These are phyloP conservation scores for Oxyura jamaicensis DNA, from an alignment of 2,113 vertebrate species.

Conservation along the genomic window DNA sequence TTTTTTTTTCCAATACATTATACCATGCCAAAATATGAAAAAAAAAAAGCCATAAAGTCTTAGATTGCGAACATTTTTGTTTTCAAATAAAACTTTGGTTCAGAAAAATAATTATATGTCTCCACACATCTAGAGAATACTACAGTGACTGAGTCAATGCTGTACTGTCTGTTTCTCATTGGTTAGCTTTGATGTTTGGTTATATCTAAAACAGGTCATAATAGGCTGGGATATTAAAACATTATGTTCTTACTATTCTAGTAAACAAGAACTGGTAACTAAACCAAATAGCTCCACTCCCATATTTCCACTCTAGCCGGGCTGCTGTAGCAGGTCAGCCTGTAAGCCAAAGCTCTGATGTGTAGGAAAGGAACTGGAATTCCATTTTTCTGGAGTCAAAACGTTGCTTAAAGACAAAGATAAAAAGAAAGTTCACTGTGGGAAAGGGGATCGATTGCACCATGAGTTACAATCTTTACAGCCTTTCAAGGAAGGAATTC, in stretches of 20 bases:
- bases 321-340: neutral
- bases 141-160: conserved; percentile 4
- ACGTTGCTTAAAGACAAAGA: neutral
- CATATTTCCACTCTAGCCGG: conserved; percentile 4
- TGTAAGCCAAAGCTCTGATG: neutral
- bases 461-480: neutral
- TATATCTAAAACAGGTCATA: conserved; percentile 62
- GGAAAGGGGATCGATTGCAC: neutral
- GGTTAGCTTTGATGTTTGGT: conserved; percentile 54
- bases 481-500: neutral
- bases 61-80: conserved; percentile 62
- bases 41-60: conserved; percentile 52
- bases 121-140: conserved; percentile 17
- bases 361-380: neutral
- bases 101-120: conserved; percentile 48
- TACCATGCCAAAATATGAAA: conserved; percentile 50
- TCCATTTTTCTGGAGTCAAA: neutral
- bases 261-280: conserved; percentile 54
- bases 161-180: conserved; percentile 64
- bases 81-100: conserved; percentile 52
- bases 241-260: conserved; percentile 55
- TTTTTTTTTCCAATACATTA: conserved; percentile 33
- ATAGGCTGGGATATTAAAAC: conserved; percentile 52
- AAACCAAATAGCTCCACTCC: conserved; percentile 24
- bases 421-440: neutral